phyloP scores from a whole-genome alignment of 2,888 invertebrate species.

The Andrena hattorfiana region DNA sequence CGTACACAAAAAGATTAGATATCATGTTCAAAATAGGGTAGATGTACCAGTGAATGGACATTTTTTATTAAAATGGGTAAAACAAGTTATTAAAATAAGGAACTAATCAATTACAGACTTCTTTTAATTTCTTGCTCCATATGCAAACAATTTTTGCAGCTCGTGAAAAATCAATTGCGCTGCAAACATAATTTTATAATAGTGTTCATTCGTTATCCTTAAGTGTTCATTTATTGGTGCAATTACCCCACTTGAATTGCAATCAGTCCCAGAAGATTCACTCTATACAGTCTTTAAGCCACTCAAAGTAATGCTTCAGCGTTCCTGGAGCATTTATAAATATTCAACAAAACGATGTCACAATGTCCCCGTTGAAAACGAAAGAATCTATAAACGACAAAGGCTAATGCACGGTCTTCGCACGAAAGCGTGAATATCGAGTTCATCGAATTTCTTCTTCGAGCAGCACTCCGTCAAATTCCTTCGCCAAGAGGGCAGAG shows the following conservation, averaged over 20 bases:
- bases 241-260: background rate
- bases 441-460: background rate
- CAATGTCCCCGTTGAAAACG: background rate
- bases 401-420: background rate
- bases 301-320: background rate
- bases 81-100: no score
- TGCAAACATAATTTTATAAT: no score
- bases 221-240: no score
- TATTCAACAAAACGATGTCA: constrained; percentile 37
- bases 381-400: background rate
- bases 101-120: no score
- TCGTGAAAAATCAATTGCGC: no score
- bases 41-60: no score
- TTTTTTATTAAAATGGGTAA: no score
- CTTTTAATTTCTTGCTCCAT: no score
- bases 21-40: background rate
- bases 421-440: background rate
- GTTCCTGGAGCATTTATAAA: background rate
- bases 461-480: background rate
- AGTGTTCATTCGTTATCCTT: no score
- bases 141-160: no score
- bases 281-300: background rate
- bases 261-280: background rate
- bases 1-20: background rate
- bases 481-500: background rate